A percentile compares a stretch with the other conserved stretches of the same genome.
phyloP scores from a whole-genome alignment of 2,888 invertebrate genomes.

The Lacanobia oleracea region DNA sequence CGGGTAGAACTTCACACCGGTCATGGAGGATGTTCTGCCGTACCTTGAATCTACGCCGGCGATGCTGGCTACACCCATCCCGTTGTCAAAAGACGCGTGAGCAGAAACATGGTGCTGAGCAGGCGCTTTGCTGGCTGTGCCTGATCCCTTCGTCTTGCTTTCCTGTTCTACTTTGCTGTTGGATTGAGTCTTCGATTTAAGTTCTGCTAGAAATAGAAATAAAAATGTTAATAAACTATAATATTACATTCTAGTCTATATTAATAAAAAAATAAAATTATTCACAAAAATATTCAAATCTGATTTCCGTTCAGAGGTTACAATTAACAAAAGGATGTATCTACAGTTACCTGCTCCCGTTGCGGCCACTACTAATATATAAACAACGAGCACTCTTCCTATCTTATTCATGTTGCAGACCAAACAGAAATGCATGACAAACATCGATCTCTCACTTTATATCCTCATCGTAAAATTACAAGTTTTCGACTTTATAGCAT shows the following conservation, averaged over 20 bases:
- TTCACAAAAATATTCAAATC: constrained; percentile 24
- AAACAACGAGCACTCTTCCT: constrained; percentile 62
- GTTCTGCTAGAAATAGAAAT: constrained; percentile 52
- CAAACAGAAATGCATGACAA: constrained; percentile 76
- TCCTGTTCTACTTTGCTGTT: constrained; percentile 38
- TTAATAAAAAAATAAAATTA: not conserved
- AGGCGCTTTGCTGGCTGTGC: constrained; percentile 15
- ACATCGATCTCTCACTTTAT: constrained; percentile 77
- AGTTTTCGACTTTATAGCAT: constrained; percentile 74
- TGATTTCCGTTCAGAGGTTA: constrained; percentile 27
- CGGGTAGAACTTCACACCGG: constrained; percentile 77
- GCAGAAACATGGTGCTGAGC: constrained; percentile 38
- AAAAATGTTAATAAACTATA: not conserved
- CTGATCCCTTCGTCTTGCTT: constrained; percentile 34
- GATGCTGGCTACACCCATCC: constrained; percentile 77
- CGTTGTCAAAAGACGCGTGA: constrained; percentile 56
- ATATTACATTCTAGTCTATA: not conserved
- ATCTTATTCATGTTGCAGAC: constrained; percentile 76
- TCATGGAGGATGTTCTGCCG: constrained; percentile 77
- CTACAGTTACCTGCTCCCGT: constrained; percentile 70
- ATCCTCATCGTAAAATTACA: constrained; percentile 78
- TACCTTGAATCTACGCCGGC: constrained; percentile 77
- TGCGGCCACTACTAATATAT: constrained; percentile 59
- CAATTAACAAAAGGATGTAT: constrained; percentile 15
- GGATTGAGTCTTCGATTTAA: constrained; percentile 42